Evolutionary conservation across 2,888 invertebrate species (phyloP), one percentile per base, ranked within the genome.

Genomic region (Gastrophysa polygoni): DNA sequence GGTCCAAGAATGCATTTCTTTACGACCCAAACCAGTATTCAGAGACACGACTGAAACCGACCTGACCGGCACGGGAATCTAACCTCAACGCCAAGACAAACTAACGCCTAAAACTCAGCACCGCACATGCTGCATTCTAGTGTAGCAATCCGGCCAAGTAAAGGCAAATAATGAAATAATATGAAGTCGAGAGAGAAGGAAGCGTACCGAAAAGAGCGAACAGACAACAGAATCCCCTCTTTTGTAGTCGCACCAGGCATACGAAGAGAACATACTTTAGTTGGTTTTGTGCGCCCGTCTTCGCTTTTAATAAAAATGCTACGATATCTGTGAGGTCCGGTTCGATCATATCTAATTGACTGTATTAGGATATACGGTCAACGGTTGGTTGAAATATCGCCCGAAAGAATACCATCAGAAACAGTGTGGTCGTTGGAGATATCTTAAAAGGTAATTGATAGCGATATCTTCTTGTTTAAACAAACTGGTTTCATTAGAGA

Each of bases 1-100:
- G 55, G 49, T 58, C 62, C 58, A 50, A 55, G 55, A 62, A 62
- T 55, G 54, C 57, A 61, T 61, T 52, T 51, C 61, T 21, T n/a
- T 20, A 17, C n/a, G 24, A 54, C 43, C 21, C 38, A 20, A 14
- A 24, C 51, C 11, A 20, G 44, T 6, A 18, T 1, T 5, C 29
- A 17, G 16, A 47, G 38, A 57, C 20, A 57, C 16, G 1, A 24
- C 57, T 14, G 8, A 10, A 38, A 24, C 1, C 14, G 10, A 24
- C 3, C 17, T 5, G 0, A 3, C 10, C 24, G 3, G 10, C 10
- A 49, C 28, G 17, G 43, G 20, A 57, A 61, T 8, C n/a, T 49
- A 10, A 49, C 20, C 29, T 1, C 16, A 54, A 54, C 8, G 16
- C 11, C 21, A 6, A 11, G 10, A 14, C 3, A 3, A 5, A 18